Evolutionary conservation across 1,140 invertebrate species (phyloP), one percentile per base, ranked within the genome.

Genomic region (Drosophila virilis): DNA sequence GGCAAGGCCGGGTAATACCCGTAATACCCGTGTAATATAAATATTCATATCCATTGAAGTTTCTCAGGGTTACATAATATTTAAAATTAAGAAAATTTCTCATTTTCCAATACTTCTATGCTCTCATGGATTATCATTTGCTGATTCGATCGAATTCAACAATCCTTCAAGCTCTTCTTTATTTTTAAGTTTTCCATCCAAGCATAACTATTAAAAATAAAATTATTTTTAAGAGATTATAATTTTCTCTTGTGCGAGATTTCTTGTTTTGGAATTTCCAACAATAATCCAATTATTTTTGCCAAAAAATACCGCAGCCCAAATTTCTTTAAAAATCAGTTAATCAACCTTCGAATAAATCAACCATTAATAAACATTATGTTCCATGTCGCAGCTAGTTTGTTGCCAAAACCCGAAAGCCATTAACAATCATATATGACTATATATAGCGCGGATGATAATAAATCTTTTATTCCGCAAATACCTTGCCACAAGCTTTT

Each of bases 321-420:
- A 72, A 13, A 59, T 72, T 66, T 57, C 35, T 22, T 35, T 45
- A 52, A 59, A 59, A 51, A 40, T 65, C 15, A 15, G 17, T 35
- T 8, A 40, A 52, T 35, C 8, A 59, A 45, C 46, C 38, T 67
- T 52, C 62, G 33, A 32, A 37, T 1, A 33, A 17, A 54, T n/a
- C n/a, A 9, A 12, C 37, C 65, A 69, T 74, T 68, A 48, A 68
- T 74, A 68, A 68, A 15, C 22, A 68, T 73, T 73, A 59, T 35
- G 43, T 57, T 43, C 54, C 22, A 51, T 61, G 58, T 35, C 40
- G 22, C n/a, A 10, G 22, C 13, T 32, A n/a, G 37, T 43, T 58
- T 42, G 17, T 58, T 60, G n/a, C 42, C 55, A 52, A 17, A 48
- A 54, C 6, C 28, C 8, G 22, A 12, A 42, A 46, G 12, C 15